Evolutionary conservation across 2,113 vertebrate species (phyloP).

Genomic region (Pterocles burchelli): DNA sequence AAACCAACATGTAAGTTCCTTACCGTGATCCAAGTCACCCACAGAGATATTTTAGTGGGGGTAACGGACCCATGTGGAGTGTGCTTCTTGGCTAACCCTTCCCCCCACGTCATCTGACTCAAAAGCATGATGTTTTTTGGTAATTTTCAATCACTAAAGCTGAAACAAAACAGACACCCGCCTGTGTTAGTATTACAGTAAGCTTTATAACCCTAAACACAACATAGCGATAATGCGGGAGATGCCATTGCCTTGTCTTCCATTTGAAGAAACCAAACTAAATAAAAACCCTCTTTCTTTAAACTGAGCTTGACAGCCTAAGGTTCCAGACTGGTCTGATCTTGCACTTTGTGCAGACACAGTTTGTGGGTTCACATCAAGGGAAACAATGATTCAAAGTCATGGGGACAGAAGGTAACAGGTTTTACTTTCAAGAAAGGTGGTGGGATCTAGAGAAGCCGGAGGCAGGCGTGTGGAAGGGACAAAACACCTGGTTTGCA

Average conservation of each 20-base stretch:
- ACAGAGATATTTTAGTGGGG: not conserved
- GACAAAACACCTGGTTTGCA: not conserved
- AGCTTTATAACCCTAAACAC: constrained; percentile 28
- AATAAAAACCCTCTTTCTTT: constrained; percentile 20
- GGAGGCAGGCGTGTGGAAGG: rapidly evolving
- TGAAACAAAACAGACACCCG: constrained; percentile 51
- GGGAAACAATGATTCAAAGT: not conserved
- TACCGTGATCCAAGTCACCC: constrained; percentile 27
- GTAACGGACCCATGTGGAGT: not conserved
- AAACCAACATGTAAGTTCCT: constrained; percentile 43
- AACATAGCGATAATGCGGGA: not conserved
- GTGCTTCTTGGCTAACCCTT: not conserved
- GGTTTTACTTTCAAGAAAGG: not conserved
- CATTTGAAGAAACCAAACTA: constrained; percentile 38
- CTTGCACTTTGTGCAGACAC: not conserved
- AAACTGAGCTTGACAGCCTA: constrained; percentile 46
- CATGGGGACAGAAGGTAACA: rapidly evolving
- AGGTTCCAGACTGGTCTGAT: not conserved
- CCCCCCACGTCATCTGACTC: not conserved
- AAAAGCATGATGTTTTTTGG: not conserved
- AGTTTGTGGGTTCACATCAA: not conserved
- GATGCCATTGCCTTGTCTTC: constrained; percentile 11
- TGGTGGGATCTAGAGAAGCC: not conserved
- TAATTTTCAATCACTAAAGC: constrained; percentile 15
- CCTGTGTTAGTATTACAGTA: constrained; percentile 26